Base-by-base conservation (phyloP, 2,888 invertebrate species). In the Ptilodon capucinus region DNA sequence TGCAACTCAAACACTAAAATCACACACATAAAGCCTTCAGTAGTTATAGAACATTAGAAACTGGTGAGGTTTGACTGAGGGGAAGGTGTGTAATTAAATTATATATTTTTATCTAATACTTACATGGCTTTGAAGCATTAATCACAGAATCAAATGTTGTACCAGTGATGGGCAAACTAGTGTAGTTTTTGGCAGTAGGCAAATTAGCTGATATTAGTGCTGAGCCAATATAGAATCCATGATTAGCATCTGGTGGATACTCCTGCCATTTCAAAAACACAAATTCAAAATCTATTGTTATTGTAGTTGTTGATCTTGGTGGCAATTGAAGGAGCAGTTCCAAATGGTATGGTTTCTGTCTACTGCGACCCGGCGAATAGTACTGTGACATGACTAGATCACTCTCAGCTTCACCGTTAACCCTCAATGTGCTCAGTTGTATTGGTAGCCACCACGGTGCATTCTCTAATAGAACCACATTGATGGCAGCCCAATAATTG, bases 201-300 rank as follows among this genome's bases (percentile, higher is more conserved):
- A 98, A 84, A 55, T 94, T 90, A 2, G 95, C 94, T 25, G 96
- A 94, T 49, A 99, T 93, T 40, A 97, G 92, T 14, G 98, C 96
- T 23, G 98, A 95, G 4, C 97, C 97, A 71, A 99, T 94, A 76
- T 98, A 98, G 85, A 99, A 98, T 0, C 99, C 99, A 86, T 99
- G 99, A 91, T 99, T 99, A 0, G 99, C 99, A 93, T 99, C 99
- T 0, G 99, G 99, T 11, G 99, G 99, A 87, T 99, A 99, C 81
- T 99, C 99, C 71, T 98, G 96, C 98, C 99, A 99, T 86, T 98
- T 98, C 4, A 99, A 92, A 76, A 99, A 97, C n/a, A 97, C 95
- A 85, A 97, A 97, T 81, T 98, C 98, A 87, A 99, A 97, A 74
- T 98, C 95, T 58, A 98, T 93, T 7, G 95, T 95, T 42, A 99